Evolutionary conservation across 2,797 vertebrate genomes (phyloP), one percentile per base, ranked within the genome.

Genomic region (Sebastes taczanowskii): DNA sequence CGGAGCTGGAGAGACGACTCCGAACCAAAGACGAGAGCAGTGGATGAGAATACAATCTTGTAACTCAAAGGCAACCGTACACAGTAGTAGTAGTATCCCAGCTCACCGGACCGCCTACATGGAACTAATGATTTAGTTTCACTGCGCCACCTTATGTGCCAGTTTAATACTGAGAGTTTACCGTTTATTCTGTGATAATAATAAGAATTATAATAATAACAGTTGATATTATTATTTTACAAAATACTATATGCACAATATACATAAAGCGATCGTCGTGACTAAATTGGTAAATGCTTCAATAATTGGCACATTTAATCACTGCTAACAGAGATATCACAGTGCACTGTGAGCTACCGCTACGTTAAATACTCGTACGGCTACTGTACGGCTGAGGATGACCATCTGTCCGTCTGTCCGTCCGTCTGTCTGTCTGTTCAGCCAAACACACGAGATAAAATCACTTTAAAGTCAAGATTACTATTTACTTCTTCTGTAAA

Each of bases 281-380:
- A 96, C 94, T 97, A 96, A 94, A 93, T 95, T 91, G 92, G 91
- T 95, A 96, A 95, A 96, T 95, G 96, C 95, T 97, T 96, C 88
- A 94, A 95, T 96, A 97, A 95, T 98, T 99, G 98, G 98, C 97
- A 99, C 98, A 93, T 97, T 96, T 91, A 95, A 95, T 94, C 95
- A 96, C 95, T 91, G 94, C 93, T 95, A 96, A 95, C 94, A 94
- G 94, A 94, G 95, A 92, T 91, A 94, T 96, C 91, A 95, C 94
- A 94, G 91, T 96, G 96, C 89, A 95, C 95, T 84, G 92, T 95
- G 94, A 96, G 94, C 96, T 96, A 96, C 80, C 29, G 96, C 94
- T 95, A 95, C 94, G 91, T 96, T 96, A 97, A 96, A 97, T 96
- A 97, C 89, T 96, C 92, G 91, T 91, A 94, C 91, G 93, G 93